Conservation (phyloP, 2,888 invertebrate genomes). For the Erynnis tages region DNA sequence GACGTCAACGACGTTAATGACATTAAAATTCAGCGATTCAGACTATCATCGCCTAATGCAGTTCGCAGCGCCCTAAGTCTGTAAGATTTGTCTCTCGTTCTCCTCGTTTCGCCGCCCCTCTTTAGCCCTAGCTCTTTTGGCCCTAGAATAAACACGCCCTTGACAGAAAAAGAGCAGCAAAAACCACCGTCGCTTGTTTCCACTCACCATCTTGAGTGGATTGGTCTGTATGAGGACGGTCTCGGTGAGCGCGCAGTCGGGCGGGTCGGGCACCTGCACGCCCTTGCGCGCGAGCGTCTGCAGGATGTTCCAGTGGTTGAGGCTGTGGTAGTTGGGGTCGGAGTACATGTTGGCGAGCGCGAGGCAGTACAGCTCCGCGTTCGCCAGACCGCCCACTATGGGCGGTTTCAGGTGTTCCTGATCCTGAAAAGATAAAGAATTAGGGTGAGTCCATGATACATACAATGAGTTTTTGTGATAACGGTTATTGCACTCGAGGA, state of each 20-base stretch:
- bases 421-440: slow-evolving; percentile 80
- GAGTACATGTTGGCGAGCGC: slow-evolving; percentile 97
- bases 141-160: too few relatives aligned
- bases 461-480: too few relatives aligned
- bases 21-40: too few relatives aligned
- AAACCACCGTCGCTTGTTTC: too few relatives aligned
- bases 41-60: too few relatives aligned
- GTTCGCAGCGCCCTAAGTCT: too few relatives aligned
- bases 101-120: too few relatives aligned
- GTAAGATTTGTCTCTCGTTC: too few relatives aligned
- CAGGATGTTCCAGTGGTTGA: slow-evolving; percentile 97
- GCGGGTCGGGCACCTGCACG: slow-evolving; percentile 90
- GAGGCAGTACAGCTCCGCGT: slow-evolving; percentile 96
- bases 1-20: too few relatives aligned
- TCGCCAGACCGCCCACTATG: slow-evolving; percentile 94
- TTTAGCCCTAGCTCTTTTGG: too few relatives aligned
- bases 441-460: not conserved
- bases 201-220: slow-evolving; percentile 93
- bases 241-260: slow-evolving; percentile 95
- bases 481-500: too few relatives aligned
- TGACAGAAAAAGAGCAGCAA: too few relatives aligned
- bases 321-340: slow-evolving; percentile 97
- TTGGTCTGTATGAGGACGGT: slow-evolving; percentile 97
- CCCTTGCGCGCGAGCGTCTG: slow-evolving; percentile 96
- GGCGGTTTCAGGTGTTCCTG: slow-evolving; percentile 96